These are phyloP conservation scores for Magallana gigas DNA, from an alignment of 1,140 invertebrate species.

Conservation along the genomic window DNA sequence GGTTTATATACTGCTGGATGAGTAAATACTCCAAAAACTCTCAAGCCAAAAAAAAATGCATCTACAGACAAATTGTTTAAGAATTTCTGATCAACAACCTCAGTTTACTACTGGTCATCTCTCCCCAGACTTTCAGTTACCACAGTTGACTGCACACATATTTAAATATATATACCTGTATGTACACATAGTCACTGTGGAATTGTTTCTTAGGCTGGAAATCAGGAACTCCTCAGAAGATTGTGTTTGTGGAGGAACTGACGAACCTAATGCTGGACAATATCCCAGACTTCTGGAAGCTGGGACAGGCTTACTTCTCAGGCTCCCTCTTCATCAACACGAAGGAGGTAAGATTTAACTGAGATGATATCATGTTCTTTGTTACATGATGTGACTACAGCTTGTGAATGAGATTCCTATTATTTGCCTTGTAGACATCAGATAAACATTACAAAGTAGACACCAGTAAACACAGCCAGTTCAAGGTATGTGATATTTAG, in stretches of 20 bases:
- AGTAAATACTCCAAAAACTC: too few species aligned
- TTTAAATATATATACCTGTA: too few species aligned
- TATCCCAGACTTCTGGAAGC: conserved; percentile 92
- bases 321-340: conserved; percentile 86
- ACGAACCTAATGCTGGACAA: conserved; percentile 85
- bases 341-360: conserved; percentile 79
- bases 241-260: conserved; percentile 87
- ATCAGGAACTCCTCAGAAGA: conserved; percentile 78
- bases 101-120: too few species aligned
- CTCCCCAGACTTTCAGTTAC: too few species aligned
- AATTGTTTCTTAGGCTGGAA: conserved; percentile 57
- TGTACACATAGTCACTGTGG: too few species aligned
- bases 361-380: too few species aligned
- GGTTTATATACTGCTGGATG: too few species aligned
- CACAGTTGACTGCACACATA: too few species aligned
- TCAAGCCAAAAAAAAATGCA: too few species aligned
- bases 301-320: conserved; percentile 93
- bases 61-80: too few species aligned
- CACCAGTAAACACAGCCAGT: conserved; percentile 85
- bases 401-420: background rate
- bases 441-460: conserved; percentile 75
- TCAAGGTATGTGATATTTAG: conserved; percentile 82
- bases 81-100: too few species aligned
- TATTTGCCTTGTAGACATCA: conserved; percentile 10
- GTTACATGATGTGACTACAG: too few species aligned